Evolutionary conservation across 1,140 invertebrate genomes (phyloP).

Genomic region (Apocrypta bakeri): DNA sequence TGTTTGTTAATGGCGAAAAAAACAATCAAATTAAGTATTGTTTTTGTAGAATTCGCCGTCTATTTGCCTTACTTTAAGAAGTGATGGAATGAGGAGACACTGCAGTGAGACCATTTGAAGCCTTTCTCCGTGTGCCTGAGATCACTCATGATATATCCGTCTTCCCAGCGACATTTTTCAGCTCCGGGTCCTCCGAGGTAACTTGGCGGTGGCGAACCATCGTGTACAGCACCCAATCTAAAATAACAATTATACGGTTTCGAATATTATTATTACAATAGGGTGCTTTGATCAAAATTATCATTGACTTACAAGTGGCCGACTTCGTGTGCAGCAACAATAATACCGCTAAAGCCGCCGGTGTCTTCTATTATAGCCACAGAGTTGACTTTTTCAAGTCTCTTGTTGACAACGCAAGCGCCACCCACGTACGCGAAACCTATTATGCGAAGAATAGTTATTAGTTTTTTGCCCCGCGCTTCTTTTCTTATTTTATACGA

Average conservation of each 20-base stretch:
- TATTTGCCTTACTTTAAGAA: slow-evolving; percentile 91
- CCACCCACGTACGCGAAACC: slow-evolving; percentile 97
- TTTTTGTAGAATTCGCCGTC: too few relatives aligned
- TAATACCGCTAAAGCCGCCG: slow-evolving; percentile 96
- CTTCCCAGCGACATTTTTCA: slow-evolving; percentile 95
- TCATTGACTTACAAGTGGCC: slow-evolving; percentile 92
- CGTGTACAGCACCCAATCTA: slow-evolving; percentile 94
- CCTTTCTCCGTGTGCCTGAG: slow-evolving; percentile 94
- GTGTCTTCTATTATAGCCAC: slow-evolving; percentile 97
- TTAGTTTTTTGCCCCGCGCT: slow-evolving; percentile 29
- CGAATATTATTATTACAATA: too few relatives aligned
- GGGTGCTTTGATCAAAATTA: too few relatives aligned
- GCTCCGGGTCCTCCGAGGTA: slow-evolving; percentile 96
- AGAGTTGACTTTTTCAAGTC: slow-evolving; percentile 96
- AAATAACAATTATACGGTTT: too few relatives aligned
- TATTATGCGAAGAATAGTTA: slow-evolving; percentile 68
- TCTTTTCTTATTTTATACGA: neutral
- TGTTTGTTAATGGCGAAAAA: neutral
- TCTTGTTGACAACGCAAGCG: slow-evolving; percentile 95
- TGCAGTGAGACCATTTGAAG: slow-evolving; percentile 95
- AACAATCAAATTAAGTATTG: neutral
- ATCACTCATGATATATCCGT: slow-evolving; percentile 97
- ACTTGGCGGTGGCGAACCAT: slow-evolving; percentile 94
- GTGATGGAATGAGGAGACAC: slow-evolving; percentile 95
- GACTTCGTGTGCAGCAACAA: slow-evolving; percentile 96